These are phyloP conservation scores for Catharus fuscescens DNA, from an alignment of 2,113 vertebrate species.

Conservation along the genomic window DNA sequence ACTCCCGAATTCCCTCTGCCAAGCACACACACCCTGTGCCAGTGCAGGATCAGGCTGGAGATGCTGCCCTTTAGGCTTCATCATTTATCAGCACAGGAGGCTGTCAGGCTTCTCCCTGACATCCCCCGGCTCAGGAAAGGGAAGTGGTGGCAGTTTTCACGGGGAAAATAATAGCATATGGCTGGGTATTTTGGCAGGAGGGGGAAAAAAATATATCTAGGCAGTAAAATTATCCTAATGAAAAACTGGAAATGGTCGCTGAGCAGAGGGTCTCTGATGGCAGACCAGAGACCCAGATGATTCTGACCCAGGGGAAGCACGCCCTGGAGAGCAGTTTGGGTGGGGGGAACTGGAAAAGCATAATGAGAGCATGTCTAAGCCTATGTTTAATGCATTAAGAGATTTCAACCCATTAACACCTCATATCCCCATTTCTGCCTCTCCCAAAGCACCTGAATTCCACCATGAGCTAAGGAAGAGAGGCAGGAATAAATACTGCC, in stretches of 20 bases:
- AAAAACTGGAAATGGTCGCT: conserved; percentile 57
- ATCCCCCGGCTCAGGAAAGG: background rate
- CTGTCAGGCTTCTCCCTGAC: background rate
- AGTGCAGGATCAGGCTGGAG: background rate
- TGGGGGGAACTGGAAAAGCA: conserved; percentile 17
- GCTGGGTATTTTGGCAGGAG: conserved; percentile 28
- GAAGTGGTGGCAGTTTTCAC: conserved; percentile 9
- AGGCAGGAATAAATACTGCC: background rate
- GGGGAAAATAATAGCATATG: conserved; percentile 39
- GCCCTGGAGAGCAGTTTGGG: background rate
- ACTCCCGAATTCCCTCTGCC: background rate
- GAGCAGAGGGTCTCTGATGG: conserved; percentile 25
- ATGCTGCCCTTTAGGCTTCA: conserved; percentile 14
- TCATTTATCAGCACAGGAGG: conserved; percentile 42
- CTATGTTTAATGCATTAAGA: conserved; percentile 9
- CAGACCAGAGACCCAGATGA: conserved; percentile 25
- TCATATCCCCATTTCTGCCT: background rate
- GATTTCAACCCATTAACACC: conserved; percentile 35
- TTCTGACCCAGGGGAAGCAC: background rate
- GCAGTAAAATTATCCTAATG: conserved; percentile 34
- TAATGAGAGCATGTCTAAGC: background rate
- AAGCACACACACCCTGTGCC: background rate
- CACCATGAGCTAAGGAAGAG: background rate
- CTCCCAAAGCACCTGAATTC: background rate
- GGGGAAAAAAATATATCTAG: background rate